phyloP scores from a whole-genome alignment of 2,888 invertebrate species.

The Sepioteuthis lessoniana region DNA sequence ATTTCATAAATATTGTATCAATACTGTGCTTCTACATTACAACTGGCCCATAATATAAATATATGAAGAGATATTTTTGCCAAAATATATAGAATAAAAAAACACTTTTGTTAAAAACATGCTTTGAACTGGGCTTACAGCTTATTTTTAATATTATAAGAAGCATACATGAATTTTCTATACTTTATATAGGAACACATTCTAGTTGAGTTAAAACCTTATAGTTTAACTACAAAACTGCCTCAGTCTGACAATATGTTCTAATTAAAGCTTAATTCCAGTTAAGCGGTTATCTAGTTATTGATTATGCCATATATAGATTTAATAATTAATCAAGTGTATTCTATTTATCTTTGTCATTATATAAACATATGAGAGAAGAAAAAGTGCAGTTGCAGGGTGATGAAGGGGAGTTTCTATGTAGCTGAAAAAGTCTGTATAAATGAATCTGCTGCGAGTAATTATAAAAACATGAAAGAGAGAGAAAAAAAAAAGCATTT shows the following conservation, averaged over 20 bases:
- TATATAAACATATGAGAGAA: neutral
- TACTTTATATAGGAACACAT: too few relatives aligned
- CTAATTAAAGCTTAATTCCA: neutral
- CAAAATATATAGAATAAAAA: too few relatives aligned
- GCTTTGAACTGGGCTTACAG: too few relatives aligned
- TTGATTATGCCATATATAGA: neutral
- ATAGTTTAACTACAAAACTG: neutral
- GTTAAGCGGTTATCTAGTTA: neutral
- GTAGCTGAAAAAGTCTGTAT: neutral
- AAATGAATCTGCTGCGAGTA: neutral
- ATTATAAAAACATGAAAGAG: neutral
- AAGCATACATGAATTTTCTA: too few relatives aligned
- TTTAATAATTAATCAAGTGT: neutral
- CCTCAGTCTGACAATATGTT: neutral
- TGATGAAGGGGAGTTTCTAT: neutral
- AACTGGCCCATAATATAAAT: too few relatives aligned
- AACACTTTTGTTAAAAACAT: too few relatives aligned
- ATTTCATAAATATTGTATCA: too few relatives aligned
- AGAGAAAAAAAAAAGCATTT: neutral
- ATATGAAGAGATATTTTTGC: too few relatives aligned
- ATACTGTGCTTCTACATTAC: too few relatives aligned
- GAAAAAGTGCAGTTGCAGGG: neutral
- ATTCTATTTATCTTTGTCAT: neutral
- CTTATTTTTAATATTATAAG: too few relatives aligned
- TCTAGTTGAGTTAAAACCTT: too few relatives aligned